phyloP scores from a whole-genome alignment of 2,888 invertebrate genomes.

The Lasioglossum pauxillum region DNA sequence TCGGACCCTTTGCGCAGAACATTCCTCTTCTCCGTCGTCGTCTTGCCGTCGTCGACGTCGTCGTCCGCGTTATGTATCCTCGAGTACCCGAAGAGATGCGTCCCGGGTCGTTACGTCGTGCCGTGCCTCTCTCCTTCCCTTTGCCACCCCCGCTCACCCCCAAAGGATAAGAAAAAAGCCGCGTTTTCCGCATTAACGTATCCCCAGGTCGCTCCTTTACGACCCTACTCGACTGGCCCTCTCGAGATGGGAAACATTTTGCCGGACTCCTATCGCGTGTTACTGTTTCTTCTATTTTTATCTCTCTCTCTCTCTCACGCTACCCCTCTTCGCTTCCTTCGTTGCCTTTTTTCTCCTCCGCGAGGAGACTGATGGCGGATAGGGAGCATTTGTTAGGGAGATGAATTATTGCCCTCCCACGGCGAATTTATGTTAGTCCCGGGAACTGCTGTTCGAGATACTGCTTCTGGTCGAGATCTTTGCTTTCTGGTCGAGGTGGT shows the following conservation, averaged over 20 bases:
- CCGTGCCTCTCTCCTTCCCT: not conserved
- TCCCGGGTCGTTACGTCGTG: constrained; percentile 51
- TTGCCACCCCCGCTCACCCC: not conserved
- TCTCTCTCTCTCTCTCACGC: not conserved
- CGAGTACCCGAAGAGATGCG: constrained; percentile 32
- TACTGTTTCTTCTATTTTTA: constrained; percentile 22
- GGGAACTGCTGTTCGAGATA: constrained; percentile 4
- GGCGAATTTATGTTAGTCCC: constrained; percentile 24
- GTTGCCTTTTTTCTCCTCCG: not conserved
- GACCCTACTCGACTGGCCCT: not conserved
- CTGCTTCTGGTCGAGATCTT: not conserved
- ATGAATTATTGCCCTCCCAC: constrained; percentile 21
- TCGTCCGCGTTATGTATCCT: constrained; percentile 48
- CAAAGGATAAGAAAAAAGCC: constrained; percentile 43
- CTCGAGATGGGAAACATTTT: constrained; percentile 32
- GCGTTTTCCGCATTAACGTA: constrained; percentile 56
- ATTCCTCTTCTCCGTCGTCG: constrained; percentile 58
- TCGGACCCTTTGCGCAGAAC: constrained; percentile 53
- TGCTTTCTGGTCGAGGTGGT: not conserved
- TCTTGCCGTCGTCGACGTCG: constrained; percentile 15
- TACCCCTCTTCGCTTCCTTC: not conserved
- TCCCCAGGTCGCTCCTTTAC: constrained; percentile 25
- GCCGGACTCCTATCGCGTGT: constrained; percentile 16
- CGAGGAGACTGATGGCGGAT: constrained; percentile 28
- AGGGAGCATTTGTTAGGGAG: constrained; percentile 26